These are phyloP conservation scores for Lagopus muta DNA, from an alignment of 2,113 vertebrate genomes.

Conservation along the genomic window DNA sequence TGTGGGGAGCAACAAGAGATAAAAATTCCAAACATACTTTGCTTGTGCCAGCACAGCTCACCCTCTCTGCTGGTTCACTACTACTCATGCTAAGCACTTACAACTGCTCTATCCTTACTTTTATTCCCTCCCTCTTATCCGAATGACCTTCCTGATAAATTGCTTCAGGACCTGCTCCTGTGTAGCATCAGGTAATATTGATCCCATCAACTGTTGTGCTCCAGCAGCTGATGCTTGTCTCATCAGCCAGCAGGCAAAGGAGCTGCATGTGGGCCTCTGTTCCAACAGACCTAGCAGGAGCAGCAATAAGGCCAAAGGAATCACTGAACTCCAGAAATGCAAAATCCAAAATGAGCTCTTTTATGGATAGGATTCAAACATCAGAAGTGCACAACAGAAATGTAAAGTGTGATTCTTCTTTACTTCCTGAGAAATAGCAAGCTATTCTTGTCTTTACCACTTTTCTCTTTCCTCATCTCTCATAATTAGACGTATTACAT, in stretches of 20 bases:
- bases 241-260: background rate
- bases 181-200: fast-evolving
- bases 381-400: background rate
- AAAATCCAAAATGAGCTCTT: background rate
- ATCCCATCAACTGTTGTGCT: background rate
- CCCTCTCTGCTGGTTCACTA: fast-evolving
- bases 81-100: fast-evolving
- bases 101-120: fast-evolving
- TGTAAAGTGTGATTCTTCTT: background rate
- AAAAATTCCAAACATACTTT: background rate
- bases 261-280: background rate
- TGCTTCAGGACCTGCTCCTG: background rate
- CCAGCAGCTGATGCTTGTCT: background rate
- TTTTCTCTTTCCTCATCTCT: background rate
- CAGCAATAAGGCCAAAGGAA: background rate
- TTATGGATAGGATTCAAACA: background rate
- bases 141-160: background rate
- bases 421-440: background rate
- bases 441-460: background rate
- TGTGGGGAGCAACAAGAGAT: fast-evolving
- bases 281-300: background rate
- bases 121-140: background rate
- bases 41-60: background rate
- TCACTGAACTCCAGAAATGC: background rate
- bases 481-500: background rate